These are phyloP conservation scores for Coleophora deauratella DNA, from an alignment of 2,888 invertebrate genomes.

Conservation along the genomic window DNA sequence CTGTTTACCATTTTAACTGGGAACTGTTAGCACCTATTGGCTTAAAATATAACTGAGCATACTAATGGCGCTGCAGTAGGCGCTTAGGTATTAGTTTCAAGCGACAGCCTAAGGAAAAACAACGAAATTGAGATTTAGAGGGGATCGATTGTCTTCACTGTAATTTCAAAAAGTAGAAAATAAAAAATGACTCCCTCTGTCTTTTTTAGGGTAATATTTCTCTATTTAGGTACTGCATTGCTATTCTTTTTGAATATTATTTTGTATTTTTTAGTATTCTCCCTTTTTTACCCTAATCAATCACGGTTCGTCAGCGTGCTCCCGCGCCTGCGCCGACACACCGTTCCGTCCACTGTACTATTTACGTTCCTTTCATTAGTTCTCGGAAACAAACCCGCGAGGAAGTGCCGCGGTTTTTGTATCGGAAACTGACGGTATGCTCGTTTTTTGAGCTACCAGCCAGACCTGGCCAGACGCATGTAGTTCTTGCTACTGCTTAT, in stretches of 20 bases:
- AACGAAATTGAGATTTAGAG: no score
- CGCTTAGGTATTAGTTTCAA: no score
- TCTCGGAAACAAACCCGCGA: conserved; percentile 55
- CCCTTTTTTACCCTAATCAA: conserved; percentile 49
- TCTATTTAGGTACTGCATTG: no score
- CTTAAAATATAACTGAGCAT: conserved; percentile 18
- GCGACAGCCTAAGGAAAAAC: no score
- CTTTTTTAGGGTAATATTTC: no score
- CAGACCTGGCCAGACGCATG: conserved; percentile 3
- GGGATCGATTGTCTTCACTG: no score
- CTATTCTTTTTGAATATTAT: no score
- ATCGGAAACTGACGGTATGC: conserved; percentile 54
- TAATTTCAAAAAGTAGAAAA: no score
- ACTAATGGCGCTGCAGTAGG: conserved; percentile 1
- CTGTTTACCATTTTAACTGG: conserved; percentile 26
- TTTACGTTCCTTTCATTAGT: conserved; percentile 69
- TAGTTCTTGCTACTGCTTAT: no score
- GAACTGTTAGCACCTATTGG: conserved; percentile 20
- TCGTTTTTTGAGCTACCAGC: conserved; percentile 43
- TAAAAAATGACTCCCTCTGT: no score
- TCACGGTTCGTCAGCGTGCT: conserved; percentile 38
- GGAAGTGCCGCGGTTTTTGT: conserved; percentile 61
- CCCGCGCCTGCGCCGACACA: conserved; percentile 37
- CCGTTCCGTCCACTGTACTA: conserved; percentile 53
- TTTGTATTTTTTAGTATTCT: conserved; percentile 10